Base-by-base conservation (phyloP, 2,113 vertebrate species). In the Mustela nigripes region DNA sequence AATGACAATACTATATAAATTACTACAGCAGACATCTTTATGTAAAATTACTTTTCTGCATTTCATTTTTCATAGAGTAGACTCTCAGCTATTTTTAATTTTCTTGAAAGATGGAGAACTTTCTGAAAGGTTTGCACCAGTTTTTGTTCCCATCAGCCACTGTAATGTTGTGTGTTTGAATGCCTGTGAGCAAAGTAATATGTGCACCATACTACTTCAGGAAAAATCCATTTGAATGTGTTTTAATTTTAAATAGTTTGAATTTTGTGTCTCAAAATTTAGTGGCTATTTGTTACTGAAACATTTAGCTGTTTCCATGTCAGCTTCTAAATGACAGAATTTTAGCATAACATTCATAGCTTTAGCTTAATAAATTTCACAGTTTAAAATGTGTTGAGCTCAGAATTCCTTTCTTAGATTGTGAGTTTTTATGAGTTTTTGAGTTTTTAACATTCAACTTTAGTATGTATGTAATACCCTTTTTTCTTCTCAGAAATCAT, bases 21-120 rank as follows among this genome's bases (percentile, higher is more conserved):
- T 58, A 73, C 5, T 60, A 42, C 7, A 48, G 11, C 45, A 9
- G 93, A 56, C 11, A 89, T 91, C 19, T 90, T 91, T 39, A 33
- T 48, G 8, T 89, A 60, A 14, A 36, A 9, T 24, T 45, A n/a
- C 31, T 58, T 94, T 76, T 58, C 42, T 92, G 28, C 45, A 42
- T 86, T 94, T 92, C 15, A 53, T 63, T 88, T 91, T 84, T 94
- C 36, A 85, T 85, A 39, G 18, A 42, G 56, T 74, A 69, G 60
- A 42, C 63, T 58, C 80, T 87, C 63, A 81, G 80, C 92, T 18
- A 28, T 74, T 62, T 83, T 33, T 58, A 85, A 84, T 31, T 85
- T 31, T 83, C 50, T 50, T 19, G 18, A 78, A 63, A 80, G 65
- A 22, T 73, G 63, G 42, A 85, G 28, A 85, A 80, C 39, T 95